These are phyloP conservation scores for Phymorhynchus buccinoides DNA, from an alignment of 1,140 invertebrate genomes.

Conservation along the genomic window DNA sequence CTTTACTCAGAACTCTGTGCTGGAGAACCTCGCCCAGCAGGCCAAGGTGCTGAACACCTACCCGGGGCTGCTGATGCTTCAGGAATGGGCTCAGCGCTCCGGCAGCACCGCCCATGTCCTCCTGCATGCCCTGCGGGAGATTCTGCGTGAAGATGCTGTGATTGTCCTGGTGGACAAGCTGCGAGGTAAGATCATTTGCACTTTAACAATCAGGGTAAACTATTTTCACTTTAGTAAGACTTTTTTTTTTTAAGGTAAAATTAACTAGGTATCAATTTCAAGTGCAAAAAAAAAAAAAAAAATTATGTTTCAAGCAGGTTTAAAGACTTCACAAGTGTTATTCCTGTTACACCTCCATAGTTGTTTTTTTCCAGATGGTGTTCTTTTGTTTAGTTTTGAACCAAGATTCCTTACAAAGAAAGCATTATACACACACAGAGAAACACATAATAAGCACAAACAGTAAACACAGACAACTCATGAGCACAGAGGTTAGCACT, in stretches of 20 bases:
- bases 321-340: too few species aligned
- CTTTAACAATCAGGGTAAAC: too few species aligned
- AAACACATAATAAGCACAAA: not conserved
- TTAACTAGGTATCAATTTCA: too few species aligned
- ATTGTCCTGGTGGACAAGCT: constrained; percentile 18
- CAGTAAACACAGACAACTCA: not conserved
- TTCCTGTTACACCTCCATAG: too few species aligned
- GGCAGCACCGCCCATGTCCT: constrained; percentile 33
- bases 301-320: too few species aligned
- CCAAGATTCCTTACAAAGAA: too few species aligned
- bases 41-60: not conserved
- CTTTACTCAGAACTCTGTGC: constrained; percentile 23
- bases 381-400: too few species aligned
- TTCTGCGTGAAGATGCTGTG: constrained; percentile 21
- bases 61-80: constrained; percentile 33
- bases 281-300: too few species aligned
- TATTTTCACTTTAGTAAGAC: too few species aligned
- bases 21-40: constrained; percentile 10
- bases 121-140: constrained; percentile 31
- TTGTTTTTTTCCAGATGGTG: too few species aligned
- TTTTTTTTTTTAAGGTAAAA: too few species aligned
- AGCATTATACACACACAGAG: not conserved
- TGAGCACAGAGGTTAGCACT: too few species aligned
- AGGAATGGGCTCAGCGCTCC: not conserved
- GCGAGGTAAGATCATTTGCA: not conserved